Evolutionary conservation across 1,140 invertebrate species (phyloP).

Genomic region (Semibalanus balanoides): DNA sequence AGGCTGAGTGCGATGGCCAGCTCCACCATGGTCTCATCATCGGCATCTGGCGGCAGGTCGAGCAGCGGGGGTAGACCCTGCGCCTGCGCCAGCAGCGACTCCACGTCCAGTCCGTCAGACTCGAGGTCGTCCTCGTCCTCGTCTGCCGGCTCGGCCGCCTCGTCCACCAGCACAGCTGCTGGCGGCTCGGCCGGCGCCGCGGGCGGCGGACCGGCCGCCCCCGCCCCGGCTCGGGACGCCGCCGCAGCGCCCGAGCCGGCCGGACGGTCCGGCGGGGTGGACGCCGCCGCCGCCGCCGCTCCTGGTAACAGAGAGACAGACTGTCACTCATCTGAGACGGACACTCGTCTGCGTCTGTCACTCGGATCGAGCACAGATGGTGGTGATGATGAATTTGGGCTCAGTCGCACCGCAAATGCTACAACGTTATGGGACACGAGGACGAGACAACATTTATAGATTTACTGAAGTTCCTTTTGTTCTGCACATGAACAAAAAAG

Average conservation of each 20-base stretch:
- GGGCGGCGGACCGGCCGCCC: conserved; percentile 10
- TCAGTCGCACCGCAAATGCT: not conserved
- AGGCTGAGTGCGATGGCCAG: conserved; percentile 86
- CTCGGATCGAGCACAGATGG: too few species aligned
- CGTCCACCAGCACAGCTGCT: conserved; percentile 16
- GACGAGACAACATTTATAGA: too few species aligned
- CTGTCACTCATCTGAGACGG: too few species aligned
- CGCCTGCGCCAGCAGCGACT: conserved; percentile 8
- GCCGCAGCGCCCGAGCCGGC: not conserved
- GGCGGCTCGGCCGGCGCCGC: conserved; percentile 5
- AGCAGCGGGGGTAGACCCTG: conserved; percentile 47
- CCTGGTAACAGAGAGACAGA: too few species aligned
- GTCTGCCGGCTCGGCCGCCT: conserved; percentile 18
- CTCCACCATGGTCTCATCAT: conserved; percentile 92
- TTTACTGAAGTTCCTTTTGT: too few species aligned
- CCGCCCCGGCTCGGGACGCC: conserved; percentile 1
- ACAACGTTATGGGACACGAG: too few species aligned
- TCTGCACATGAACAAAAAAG: too few species aligned
- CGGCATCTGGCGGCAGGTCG: conserved; percentile 76
- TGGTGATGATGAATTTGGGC: too few species aligned
- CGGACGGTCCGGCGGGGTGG: conserved; percentile 10
- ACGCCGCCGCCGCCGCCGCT: too few species aligned
- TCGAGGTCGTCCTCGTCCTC: conserved; percentile 14
- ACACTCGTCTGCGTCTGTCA: too few species aligned
- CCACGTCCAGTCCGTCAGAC: conserved; percentile 8